A percentile compares a stretch with the other conserved stretches of the same genome.
phyloP scores from a whole-genome alignment of 2,888 invertebrate genomes.

The Lampropteryx suffumata region DNA sequence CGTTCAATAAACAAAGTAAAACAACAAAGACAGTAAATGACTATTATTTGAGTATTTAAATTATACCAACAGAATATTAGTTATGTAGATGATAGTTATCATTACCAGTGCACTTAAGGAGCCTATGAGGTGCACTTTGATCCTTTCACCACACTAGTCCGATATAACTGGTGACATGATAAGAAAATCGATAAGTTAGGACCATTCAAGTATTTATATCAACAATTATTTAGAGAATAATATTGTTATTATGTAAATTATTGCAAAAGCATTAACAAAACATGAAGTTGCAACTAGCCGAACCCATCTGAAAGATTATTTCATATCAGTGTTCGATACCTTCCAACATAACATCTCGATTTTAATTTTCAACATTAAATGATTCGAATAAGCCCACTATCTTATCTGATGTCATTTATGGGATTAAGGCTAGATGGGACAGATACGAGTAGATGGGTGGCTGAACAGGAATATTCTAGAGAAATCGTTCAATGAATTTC shows the following conservation, averaged over 20 bases:
- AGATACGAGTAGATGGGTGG: constrained; percentile 72
- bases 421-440: constrained; percentile 77
- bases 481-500: constrained; percentile 74
- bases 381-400: constrained; percentile 51
- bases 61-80: no score
- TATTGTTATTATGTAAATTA: constrained; percentile 7
- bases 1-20: no score
- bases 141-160: no score
- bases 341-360: constrained; percentile 44
- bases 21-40: no score
- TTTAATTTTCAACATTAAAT: constrained; percentile 54
- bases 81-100: no score
- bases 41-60: no score
- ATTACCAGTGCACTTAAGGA: no score
- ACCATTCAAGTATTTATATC: no score
- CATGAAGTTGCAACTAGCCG: constrained; percentile 11
- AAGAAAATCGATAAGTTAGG: no score
- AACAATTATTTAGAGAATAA: background rate
- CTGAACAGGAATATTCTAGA: constrained; percentile 58
- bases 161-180: no score
- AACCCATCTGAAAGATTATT: constrained; percentile 11
- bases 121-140: no score
- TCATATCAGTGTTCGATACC: constrained; percentile 18
- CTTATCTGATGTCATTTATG: constrained; percentile 80
- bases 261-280: constrained; percentile 15